Evolutionary conservation across 2,113 vertebrate species (phyloP).

Genomic region (Lichenostomus cassidix): DNA sequence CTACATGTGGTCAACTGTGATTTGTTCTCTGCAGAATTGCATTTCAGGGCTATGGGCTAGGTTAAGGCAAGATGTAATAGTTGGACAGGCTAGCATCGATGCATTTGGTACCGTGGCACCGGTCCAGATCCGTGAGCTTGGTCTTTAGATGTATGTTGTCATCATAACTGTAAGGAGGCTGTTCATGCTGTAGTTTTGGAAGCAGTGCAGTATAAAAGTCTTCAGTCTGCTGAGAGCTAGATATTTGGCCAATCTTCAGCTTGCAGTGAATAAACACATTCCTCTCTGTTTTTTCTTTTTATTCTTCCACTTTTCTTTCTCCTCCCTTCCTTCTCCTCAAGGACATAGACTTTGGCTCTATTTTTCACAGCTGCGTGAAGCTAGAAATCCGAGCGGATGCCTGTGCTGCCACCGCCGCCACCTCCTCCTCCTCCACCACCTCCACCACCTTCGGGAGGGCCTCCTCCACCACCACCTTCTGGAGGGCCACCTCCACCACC

Average conservation of each 20-base stretch:
- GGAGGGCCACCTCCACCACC: constrained; percentile 60
- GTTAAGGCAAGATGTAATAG: not conserved
- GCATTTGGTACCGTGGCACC: constrained; percentile 13
- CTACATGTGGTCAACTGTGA: not conserved
- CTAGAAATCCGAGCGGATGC: constrained; percentile 66
- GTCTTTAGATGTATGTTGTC: constrained; percentile 40
- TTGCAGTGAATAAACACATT: not conserved
- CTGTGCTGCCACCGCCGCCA: constrained; percentile 63
- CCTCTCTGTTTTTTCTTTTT: not conserved
- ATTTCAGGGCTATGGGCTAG: not conserved
- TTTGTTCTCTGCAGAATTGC: not conserved
- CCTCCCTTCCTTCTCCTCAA: not conserved
- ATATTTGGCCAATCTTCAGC: not conserved
- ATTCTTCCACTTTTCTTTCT: not conserved
- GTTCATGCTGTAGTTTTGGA: not conserved
- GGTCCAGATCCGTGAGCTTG: constrained; percentile 25
- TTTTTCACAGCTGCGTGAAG: constrained; percentile 37
- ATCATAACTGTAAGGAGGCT: constrained; percentile 20
- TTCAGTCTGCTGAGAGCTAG: constrained; percentile 1
- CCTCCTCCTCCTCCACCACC: constrained; percentile 54
- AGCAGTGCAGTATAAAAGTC: not conserved
- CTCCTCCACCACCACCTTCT: constrained; percentile 31
- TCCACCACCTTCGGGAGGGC: constrained; percentile 45
- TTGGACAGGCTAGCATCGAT: constrained; percentile 13
- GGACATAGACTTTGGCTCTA: not conserved